These are phyloP conservation scores for Tolmerus cingulatus DNA, from an alignment of 2,888 invertebrate species.

Conservation along the genomic window DNA sequence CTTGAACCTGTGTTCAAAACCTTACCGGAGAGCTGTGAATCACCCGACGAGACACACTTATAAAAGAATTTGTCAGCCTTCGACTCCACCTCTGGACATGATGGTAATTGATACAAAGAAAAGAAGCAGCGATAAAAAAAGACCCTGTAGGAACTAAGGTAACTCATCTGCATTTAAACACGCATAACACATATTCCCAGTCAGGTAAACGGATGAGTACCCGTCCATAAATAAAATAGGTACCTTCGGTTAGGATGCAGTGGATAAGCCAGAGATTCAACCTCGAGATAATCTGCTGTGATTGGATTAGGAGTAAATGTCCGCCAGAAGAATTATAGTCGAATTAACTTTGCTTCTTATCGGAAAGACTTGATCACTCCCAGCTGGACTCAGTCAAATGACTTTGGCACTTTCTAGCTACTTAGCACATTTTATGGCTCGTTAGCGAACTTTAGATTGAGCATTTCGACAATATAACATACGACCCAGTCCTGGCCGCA, in stretches of 20 bases:
- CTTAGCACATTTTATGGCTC: neutral
- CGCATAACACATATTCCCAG: neutral
- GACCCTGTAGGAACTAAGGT: neutral
- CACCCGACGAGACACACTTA: neutral
- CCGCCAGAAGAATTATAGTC: neutral
- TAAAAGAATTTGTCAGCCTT: neutral
- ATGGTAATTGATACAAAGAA: neutral
- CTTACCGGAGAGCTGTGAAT: neutral
- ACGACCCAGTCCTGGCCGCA: neutral
- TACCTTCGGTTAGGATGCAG: neutral
- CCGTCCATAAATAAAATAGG: neutral
- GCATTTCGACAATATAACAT: neutral
- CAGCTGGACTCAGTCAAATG: neutral
- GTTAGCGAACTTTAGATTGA: neutral
- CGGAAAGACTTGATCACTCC: neutral
- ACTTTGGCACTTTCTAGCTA: neutral
- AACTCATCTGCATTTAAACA: neutral
- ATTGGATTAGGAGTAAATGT: neutral
- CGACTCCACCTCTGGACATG: neutral
- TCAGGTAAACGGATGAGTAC: neutral
- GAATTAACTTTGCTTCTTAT: neutral
- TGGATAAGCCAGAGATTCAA: neutral
- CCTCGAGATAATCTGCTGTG: neutral
- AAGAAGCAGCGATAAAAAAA: neutral
- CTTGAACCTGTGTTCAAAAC: neutral